Conservation (phyloP, 2,888 invertebrate genomes). For the Augochlorella aurata region DNA sequence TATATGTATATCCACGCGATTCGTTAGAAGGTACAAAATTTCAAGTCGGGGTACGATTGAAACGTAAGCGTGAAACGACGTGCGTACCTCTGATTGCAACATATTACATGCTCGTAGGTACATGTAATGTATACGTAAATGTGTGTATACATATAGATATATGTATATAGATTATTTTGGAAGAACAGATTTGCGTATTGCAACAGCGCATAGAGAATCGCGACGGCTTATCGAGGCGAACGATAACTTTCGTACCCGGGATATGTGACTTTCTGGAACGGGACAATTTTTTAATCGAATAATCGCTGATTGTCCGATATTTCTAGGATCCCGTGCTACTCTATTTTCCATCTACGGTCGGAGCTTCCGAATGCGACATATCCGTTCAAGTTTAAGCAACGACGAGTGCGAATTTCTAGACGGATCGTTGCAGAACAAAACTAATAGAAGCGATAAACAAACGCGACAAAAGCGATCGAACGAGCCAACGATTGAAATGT, state of each 20-base stretch:
- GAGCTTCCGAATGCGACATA: neutral
- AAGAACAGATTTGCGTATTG: constrained; percentile 80
- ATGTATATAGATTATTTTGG: constrained; percentile 72
- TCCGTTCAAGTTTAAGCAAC: too few relatives aligned
- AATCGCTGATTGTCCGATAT: neutral
- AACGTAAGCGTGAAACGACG: constrained; percentile 65
- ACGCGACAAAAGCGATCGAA: too few relatives aligned
- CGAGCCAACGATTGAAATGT: too few relatives aligned
- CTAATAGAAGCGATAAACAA: too few relatives aligned
- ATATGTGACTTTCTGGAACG: constrained; percentile 45
- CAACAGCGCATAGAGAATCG: constrained; percentile 70
- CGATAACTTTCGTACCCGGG: constrained; percentile 40
- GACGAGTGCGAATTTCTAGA: too few relatives aligned
- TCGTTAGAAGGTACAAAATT: constrained; percentile 49
- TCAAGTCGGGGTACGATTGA: constrained; percentile 44
- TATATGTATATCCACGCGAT: constrained; percentile 41
- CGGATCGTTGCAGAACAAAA: too few relatives aligned
- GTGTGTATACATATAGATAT: constrained; percentile 65
- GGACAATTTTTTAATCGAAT: constrained; percentile 15
- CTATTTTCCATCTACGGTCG: neutral
- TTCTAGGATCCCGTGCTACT: neutral
- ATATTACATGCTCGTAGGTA: constrained; percentile 62
- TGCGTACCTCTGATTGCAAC: constrained; percentile 62
- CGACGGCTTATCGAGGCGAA: constrained; percentile 65
- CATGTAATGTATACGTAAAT: constrained; percentile 64